phyloP scores from a whole-genome alignment of 2,797 vertebrate genomes.

The Cichlasoma orientale region DNA sequence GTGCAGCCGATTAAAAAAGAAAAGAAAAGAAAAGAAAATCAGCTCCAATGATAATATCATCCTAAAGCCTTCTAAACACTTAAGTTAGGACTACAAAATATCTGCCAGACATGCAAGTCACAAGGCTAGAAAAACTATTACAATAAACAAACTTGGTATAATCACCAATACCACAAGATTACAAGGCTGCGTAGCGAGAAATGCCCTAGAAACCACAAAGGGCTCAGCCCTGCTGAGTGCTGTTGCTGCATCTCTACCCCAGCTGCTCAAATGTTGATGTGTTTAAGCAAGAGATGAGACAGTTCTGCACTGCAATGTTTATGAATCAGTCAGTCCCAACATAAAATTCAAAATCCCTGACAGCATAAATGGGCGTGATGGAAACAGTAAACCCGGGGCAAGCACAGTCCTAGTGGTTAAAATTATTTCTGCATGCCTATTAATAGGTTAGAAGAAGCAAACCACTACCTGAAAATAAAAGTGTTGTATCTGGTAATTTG shows the following conservation, averaged over 20 bases:
- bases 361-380: background rate
- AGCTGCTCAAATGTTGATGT: constrained; percentile 34
- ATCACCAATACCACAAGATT: constrained; percentile 77
- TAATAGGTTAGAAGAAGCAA: background rate
- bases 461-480: background rate
- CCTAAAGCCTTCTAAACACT: constrained; percentile 42
- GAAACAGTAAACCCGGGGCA: background rate
- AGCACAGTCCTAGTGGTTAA: background rate
- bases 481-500: constrained; percentile 2
- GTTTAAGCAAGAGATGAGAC: constrained; percentile 17
- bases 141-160: constrained; percentile 74
- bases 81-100: constrained; percentile 54
- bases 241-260: constrained; percentile 23
- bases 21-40: constrained; percentile 13
- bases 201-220: constrained; percentile 71
- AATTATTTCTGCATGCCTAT: background rate
- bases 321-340: constrained; percentile 1
- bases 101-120: constrained; percentile 50
- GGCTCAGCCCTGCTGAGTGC: constrained; percentile 52
- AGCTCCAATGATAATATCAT: constrained; percentile 43
- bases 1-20: constrained; percentile 23
- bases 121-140: constrained; percentile 49
- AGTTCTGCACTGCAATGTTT: constrained; percentile 7
- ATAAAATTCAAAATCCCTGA: background rate
- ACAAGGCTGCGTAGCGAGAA: constrained; percentile 73